phyloP scores from a whole-genome alignment of 2,888 invertebrate genomes.

The Drosophila longiperda region DNA sequence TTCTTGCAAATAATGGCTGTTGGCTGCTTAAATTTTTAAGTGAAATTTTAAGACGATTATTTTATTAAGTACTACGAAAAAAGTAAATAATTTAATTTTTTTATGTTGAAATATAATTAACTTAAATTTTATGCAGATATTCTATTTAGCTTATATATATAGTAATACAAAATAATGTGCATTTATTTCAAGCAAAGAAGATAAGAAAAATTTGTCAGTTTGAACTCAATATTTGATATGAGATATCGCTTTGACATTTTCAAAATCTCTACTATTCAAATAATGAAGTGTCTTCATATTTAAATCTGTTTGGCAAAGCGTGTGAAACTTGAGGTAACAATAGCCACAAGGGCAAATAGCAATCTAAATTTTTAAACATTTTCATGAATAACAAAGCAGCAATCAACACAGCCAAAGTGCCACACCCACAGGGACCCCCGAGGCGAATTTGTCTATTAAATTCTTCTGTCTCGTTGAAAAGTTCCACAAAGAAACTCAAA shows the following conservation, averaged over 20 bases:
- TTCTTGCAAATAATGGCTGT: constrained; percentile 36
- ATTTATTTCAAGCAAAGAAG: background rate
- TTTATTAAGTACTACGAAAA: constrained; percentile 32
- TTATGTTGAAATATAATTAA: background rate
- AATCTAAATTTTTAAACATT: constrained; percentile 68
- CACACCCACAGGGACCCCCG: constrained; percentile 4
- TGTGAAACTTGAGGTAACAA: constrained; percentile 3
- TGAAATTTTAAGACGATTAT: constrained; percentile 46
- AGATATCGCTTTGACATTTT: background rate
- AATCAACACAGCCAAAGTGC: constrained; percentile 54
- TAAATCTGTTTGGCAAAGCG: constrained; percentile 6
- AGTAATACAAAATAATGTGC: background rate
- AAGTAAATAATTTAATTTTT: background rate
- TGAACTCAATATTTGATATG: background rate
- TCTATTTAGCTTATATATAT: background rate
- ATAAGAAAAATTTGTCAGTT: background rate
- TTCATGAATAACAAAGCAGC: constrained; percentile 74
- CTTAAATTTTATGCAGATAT: background rate
- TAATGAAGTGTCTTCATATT: background rate
- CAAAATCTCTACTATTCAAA: background rate
- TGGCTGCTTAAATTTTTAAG: constrained; percentile 22
- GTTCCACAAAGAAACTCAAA: constrained; percentile 63
- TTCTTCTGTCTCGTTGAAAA: constrained; percentile 43
- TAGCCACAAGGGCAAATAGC: constrained; percentile 29
- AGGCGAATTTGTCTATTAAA: constrained; percentile 43